phyloP scores from a whole-genome alignment of 2,797 vertebrate species.

The Crocidura indochinensis region DNA sequence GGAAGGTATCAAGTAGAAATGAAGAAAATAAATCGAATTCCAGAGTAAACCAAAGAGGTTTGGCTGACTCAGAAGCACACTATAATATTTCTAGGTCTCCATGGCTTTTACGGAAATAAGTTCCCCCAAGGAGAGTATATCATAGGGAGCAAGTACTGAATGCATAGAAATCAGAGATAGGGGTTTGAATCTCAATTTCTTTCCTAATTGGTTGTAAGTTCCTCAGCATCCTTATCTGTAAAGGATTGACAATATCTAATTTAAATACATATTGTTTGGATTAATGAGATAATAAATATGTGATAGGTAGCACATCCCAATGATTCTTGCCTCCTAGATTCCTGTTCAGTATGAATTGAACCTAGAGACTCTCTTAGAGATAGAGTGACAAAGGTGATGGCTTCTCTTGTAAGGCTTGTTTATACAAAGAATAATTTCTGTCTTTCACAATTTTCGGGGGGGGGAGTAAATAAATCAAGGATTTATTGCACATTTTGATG shows the following conservation, averaged over 20 bases:
- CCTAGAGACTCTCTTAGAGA: not conserved
- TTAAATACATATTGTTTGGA: constrained; percentile 21
- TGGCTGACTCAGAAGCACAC: not conserved
- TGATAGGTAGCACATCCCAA: not conserved
- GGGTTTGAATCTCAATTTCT: not conserved
- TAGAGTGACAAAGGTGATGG: not conserved
- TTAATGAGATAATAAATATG: not conserved
- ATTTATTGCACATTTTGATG: not conserved
- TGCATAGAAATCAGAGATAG: not conserved
- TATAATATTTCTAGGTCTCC: not conserved
- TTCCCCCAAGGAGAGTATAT: not conserved
- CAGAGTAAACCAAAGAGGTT: not conserved
- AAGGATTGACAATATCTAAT: not conserved
- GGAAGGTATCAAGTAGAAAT: not conserved
- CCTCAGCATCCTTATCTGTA: not conserved
- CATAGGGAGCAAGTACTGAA: too few relatives aligned
- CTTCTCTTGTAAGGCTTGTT: not conserved
- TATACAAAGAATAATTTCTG: not conserved
- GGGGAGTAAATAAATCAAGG: too few relatives aligned
- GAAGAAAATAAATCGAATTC: not conserved
- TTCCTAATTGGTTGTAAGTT: not conserved
- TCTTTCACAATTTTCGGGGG: too few relatives aligned
- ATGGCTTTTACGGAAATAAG: not conserved
- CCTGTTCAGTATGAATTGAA: not conserved
- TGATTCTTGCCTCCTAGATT: not conserved